Percentiles rank a stretch among this genome's conserved stretches.
phyloP scores from a whole-genome alignment of 2,888 invertebrate genomes.

The Eretmocerus hayati region DNA sequence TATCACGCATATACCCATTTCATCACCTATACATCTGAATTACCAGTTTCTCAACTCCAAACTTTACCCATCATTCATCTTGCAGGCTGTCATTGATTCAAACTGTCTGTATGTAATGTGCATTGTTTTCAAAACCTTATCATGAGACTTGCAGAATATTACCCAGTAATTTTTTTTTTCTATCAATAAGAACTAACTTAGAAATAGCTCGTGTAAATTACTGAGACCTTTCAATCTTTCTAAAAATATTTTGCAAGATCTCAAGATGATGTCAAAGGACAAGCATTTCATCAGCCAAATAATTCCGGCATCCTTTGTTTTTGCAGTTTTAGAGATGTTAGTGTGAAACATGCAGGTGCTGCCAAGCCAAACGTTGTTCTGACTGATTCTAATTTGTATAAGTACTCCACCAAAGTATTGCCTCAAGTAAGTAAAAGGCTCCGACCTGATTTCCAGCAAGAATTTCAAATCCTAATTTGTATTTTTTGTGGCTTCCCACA shows the following conservation, averaged over 20 bases:
- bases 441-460: not conserved
- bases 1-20: conserved; percentile 26
- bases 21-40: conserved; percentile 17
- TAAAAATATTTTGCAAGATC: no score
- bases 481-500: conserved; percentile 11
- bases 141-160: no score
- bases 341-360: conserved; percentile 24
- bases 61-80: conserved; percentile 26
- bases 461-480: no score
- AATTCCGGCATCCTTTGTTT: not conserved
- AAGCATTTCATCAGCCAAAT: not conserved
- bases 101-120: conserved; percentile 24
- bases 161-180: no score
- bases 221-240: no score
- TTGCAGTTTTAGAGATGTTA: conserved; percentile 26
- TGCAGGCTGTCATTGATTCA: conserved; percentile 29
- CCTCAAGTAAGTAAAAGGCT: conserved; percentile 17
- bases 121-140: not conserved
- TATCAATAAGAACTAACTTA: no score
- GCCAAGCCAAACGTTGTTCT: conserved; percentile 15
- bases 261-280: no score
- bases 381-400: conserved; percentile 24
- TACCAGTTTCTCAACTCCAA: conserved; percentile 25
- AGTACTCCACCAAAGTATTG: conserved; percentile 21
- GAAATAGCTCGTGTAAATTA: no score